phyloP scores from a whole-genome alignment of 1,140 invertebrate species.

The Pissodes strobi region DNA sequence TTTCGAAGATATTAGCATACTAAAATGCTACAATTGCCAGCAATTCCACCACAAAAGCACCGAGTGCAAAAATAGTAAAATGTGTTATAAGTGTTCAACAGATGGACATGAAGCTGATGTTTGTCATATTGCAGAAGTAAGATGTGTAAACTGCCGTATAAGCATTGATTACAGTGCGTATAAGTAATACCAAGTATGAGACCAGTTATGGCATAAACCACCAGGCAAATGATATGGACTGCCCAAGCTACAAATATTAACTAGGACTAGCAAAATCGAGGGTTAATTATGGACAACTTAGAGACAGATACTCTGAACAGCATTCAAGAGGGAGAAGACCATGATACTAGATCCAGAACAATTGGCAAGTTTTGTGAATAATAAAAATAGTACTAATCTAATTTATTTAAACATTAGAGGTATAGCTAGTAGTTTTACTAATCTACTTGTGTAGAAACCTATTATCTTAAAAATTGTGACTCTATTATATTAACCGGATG shows the following conservation, averaged over 20 bases:
- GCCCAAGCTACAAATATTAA: not conserved
- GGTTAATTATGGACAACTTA: not conserved
- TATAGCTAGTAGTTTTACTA: not conserved
- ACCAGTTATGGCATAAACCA: not conserved
- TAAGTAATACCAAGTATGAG: not conserved
- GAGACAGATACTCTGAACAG: no score
- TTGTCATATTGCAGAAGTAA: not conserved
- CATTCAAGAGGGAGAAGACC: not conserved
- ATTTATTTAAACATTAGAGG: not conserved
- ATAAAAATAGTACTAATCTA: not conserved
- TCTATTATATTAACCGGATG: not conserved
- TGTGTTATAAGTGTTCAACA: slow-evolving; percentile 2
- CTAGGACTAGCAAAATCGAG: not conserved
- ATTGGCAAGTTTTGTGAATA: not conserved
- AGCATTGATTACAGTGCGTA: no score
- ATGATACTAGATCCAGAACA: not conserved
- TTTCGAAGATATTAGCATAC: slow-evolving; percentile 9
- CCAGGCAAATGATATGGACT: not conserved
- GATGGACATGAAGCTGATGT: not conserved
- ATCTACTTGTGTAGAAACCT: not conserved
- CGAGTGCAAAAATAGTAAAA: not conserved
- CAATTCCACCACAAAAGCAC: slow-evolving; percentile 2
- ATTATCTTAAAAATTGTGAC: not conserved
- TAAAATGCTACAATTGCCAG: slow-evolving; percentile 9
- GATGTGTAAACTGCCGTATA: not conserved